phyloP scores from a whole-genome alignment of 1,140 invertebrate genomes.

The Drosophila pruinosa region DNA sequence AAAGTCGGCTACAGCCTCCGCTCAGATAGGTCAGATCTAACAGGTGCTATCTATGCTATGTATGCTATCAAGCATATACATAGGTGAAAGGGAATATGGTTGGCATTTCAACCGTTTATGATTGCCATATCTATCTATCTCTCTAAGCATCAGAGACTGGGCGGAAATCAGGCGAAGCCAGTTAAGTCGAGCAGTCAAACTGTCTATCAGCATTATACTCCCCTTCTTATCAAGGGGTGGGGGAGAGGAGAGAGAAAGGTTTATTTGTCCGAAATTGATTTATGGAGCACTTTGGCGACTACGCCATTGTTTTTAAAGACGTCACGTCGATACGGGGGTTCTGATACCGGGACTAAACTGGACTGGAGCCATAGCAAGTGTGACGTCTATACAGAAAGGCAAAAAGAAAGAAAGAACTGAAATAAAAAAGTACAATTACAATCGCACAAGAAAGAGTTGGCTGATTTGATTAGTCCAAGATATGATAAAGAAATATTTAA shows the following conservation, averaged over 20 bases:
- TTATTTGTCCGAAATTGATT: constrained; percentile 40
- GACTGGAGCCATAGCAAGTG: constrained; percentile 20
- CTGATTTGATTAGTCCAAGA: constrained; percentile 41
- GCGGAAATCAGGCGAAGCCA: background rate
- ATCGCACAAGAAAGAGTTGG: constrained; percentile 24
- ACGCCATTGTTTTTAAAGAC: constrained; percentile 50
- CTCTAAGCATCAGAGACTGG: background rate
- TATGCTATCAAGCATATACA: background rate
- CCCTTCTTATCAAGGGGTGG: too few relatives aligned
- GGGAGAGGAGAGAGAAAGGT: too few relatives aligned
- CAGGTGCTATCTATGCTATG: too few relatives aligned
- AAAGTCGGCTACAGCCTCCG: too few relatives aligned
- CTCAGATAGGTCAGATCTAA: too few relatives aligned
- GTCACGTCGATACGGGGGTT: constrained; percentile 13
- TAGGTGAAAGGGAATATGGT: background rate
- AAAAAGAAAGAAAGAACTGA: background rate
- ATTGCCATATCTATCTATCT: background rate
- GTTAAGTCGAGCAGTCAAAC: constrained; percentile 27
- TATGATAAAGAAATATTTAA: constrained; percentile 25
- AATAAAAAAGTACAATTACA: constrained; percentile 11
- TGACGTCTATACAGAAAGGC: constrained; percentile 28
- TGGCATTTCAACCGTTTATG: background rate
- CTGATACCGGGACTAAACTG: background rate
- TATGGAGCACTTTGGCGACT: constrained; percentile 14
- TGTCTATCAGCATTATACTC: constrained; percentile 26